These are phyloP conservation scores for Parelbella ahira DNA, from an alignment of 2,888 invertebrate species.

Conservation along the genomic window DNA sequence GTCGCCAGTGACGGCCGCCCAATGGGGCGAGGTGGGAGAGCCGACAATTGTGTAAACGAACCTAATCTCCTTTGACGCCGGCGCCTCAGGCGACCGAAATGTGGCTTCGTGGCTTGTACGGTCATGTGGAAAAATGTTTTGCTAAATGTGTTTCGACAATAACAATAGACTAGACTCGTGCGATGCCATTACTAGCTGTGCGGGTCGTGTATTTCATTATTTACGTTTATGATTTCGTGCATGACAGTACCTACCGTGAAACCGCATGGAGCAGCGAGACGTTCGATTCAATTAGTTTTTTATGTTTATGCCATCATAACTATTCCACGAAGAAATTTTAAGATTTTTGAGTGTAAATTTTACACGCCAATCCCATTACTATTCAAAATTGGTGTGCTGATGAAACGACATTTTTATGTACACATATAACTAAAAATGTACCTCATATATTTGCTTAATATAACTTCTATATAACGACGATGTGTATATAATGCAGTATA, in stretches of 20 bases:
- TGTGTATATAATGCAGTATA: too few species aligned
- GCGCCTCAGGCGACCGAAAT: slow-evolving; percentile 36
- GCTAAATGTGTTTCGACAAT: slow-evolving; percentile 17
- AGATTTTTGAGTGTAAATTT: too few species aligned
- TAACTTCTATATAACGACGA: too few species aligned
- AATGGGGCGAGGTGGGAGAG: slow-evolving; percentile 30
- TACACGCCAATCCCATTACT: too few species aligned
- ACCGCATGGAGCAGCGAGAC: too few species aligned
- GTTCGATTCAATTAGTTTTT: too few species aligned
- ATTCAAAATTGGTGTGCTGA: too few species aligned
- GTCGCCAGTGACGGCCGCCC: slow-evolving; percentile 29
- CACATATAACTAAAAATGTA: too few species aligned
- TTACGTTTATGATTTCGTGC: slow-evolving; percentile 18
- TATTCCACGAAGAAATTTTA: too few species aligned
- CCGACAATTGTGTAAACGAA: slow-evolving; percentile 60
- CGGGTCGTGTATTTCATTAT: slow-evolving; percentile 12
- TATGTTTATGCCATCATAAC: too few species aligned
- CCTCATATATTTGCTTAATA: too few species aligned
- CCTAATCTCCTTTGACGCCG: slow-evolving; percentile 73
- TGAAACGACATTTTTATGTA: too few species aligned
- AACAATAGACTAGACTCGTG: slow-evolving; percentile 5
- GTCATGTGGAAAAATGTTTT: slow-evolving; percentile 30
- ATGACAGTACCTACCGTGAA: slow-evolving; percentile 3
- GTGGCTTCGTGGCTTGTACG: slow-evolving; percentile 47
- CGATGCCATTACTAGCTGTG: slow-evolving; percentile 1